Percentiles rank a stretch among this genome's conserved stretches.
Evolutionary conservation across 2,113 vertebrate genomes (phyloP).

Genomic region (Misgurnus anguillicaudatus): DNA sequence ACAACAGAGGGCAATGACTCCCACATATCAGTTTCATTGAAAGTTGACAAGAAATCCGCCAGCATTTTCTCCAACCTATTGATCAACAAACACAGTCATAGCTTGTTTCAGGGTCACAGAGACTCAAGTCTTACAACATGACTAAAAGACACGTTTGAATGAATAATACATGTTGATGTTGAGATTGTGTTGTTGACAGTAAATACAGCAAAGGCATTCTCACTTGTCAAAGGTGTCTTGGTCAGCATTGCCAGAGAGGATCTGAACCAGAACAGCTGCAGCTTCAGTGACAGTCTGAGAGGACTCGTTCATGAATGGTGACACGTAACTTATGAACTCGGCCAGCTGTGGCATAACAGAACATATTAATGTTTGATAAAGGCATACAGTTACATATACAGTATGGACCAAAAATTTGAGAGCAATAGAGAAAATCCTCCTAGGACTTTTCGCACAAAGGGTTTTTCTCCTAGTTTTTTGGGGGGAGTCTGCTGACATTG

Average conservation of each 20-base stretch:
- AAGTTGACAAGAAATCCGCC: slow-evolving; percentile 54
- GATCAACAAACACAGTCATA: slow-evolving; percentile 35
- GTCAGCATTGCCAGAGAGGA: slow-evolving; percentile 61
- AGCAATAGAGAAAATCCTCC: background rate
- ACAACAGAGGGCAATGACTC: slow-evolving; percentile 46
- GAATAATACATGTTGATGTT: background rate
- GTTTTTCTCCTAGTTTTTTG: too few species aligned
- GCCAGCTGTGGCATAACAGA: slow-evolving; percentile 54
- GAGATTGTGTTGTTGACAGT: background rate
- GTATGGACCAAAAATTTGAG: background rate
- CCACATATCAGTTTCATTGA: slow-evolving; percentile 57
- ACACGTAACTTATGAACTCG: slow-evolving; percentile 48
- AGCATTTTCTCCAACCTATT: slow-evolving; percentile 64
- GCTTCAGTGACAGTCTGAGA: slow-evolving; percentile 51
- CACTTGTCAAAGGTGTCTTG: slow-evolving; percentile 69
- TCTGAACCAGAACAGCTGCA: slow-evolving; percentile 58
- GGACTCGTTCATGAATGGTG: slow-evolving; percentile 49
- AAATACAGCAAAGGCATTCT: background rate
- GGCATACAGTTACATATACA: background rate
- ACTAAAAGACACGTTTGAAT: too few species aligned
- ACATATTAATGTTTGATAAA: background rate
- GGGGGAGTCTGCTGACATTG: too few species aligned
- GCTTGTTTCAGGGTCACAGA: too few species aligned
- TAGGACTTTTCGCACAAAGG: too few species aligned
- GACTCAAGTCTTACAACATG: too few species aligned